Percentiles rank a stretch among this genome's conserved stretches.
These are phyloP conservation scores for Agapornis roseicollis DNA, from an alignment of 2,113 vertebrate genomes.

Conservation along the genomic window DNA sequence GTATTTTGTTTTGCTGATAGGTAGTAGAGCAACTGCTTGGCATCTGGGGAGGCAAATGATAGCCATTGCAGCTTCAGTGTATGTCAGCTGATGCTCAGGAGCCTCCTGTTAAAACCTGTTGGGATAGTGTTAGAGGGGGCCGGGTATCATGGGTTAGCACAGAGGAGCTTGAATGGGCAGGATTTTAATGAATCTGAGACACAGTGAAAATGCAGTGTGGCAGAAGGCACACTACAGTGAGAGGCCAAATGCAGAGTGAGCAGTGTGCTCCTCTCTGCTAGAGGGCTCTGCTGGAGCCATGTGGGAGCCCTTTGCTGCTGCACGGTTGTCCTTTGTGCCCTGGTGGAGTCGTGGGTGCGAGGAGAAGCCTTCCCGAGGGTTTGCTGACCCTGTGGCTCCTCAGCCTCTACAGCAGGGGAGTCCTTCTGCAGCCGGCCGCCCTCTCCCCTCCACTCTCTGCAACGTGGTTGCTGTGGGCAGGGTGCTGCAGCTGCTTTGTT, in stretches of 20 bases:
- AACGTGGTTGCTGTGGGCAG: background rate
- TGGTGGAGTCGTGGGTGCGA: accelerated
- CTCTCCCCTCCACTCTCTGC: background rate
- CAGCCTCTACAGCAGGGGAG: background rate
- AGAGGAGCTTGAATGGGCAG: background rate
- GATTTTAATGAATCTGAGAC: background rate
- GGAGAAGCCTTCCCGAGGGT: accelerated
- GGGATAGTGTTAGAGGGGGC: background rate
- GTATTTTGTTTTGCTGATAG: background rate
- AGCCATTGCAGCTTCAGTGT: accelerated
- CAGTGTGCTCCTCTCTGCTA: background rate
- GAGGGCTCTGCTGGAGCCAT: background rate
- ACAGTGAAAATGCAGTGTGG: background rate
- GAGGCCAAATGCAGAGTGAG: background rate
- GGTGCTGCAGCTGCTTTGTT: constrained; percentile 33
- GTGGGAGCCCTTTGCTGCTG: background rate
- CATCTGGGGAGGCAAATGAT: accelerated
- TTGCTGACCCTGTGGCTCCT: accelerated
- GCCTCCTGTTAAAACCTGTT: background rate
- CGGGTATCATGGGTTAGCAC: accelerated
- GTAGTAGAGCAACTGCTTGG: background rate
- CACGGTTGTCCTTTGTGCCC: background rate
- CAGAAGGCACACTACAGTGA: background rate
- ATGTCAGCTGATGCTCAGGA: background rate
- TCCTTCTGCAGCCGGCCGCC: background rate